Evolutionary conservation across 2,888 invertebrate species (phyloP).

Genomic region (Fissipunctia ypsillon): DNA sequence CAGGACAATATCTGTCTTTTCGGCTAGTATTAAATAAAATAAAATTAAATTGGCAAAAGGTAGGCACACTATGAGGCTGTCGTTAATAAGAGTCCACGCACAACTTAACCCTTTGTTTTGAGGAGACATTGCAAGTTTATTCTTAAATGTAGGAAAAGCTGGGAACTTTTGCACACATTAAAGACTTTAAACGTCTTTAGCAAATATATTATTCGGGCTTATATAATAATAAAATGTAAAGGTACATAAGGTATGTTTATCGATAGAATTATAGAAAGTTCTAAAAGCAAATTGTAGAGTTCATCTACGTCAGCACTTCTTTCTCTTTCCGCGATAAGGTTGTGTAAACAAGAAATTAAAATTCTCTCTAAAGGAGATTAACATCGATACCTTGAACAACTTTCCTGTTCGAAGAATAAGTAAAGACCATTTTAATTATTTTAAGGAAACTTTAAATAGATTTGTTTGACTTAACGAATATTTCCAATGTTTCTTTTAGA

Average conservation of each 20-base stretch:
- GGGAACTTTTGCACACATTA: no score
- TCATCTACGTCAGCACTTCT: not conserved
- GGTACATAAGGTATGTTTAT: not conserved
- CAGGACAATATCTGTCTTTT: not conserved
- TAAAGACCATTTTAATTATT: constrained; percentile 32
- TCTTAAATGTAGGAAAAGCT: not conserved
- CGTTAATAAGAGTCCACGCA: not conserved
- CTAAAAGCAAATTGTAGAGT: not conserved
- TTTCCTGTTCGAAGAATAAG: constrained; percentile 7
- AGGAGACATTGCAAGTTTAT: not conserved
- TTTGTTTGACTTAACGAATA: constrained; percentile 19
- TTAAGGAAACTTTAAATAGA: constrained; percentile 22
- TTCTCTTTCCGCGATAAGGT: not conserved
- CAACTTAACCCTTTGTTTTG: not conserved
- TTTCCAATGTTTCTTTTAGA: constrained; percentile 13
- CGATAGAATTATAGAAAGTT: not conserved
- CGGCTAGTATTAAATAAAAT: not conserved
- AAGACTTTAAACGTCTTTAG: not conserved
- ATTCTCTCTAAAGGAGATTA: constrained; percentile 12
- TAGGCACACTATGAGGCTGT: no score
- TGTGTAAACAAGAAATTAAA: constrained; percentile 33
- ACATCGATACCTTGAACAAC: constrained; percentile 19
- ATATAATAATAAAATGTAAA: not conserved
- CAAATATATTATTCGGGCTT: not conserved
- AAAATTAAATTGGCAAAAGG: no score